Percentiles rank a stretch among this genome's conserved stretches.
Evolutionary conservation across 2,113 vertebrate genomes (phyloP).

Genomic region (Fregata magnificens): DNA sequence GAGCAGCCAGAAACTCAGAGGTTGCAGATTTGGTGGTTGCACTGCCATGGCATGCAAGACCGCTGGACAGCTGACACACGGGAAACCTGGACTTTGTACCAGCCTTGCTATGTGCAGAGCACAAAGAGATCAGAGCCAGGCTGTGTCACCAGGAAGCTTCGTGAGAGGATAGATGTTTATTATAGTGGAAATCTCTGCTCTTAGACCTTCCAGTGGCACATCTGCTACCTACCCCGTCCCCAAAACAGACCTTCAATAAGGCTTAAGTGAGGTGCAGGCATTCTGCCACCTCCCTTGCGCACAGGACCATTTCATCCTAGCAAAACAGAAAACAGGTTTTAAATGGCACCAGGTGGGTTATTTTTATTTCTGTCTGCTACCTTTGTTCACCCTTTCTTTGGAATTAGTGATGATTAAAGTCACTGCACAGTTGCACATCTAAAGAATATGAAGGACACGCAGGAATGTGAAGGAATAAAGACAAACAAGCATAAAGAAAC

Average conservation of each 20-base stretch:
- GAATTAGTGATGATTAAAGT: conserved; percentile 23
- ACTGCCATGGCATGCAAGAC: not conserved
- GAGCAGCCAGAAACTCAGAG: not conserved
- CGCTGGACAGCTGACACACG: not conserved
- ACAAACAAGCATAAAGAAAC: not conserved
- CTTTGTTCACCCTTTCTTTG: conserved; percentile 12
- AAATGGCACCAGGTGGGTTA: not conserved
- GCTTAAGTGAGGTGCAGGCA: not conserved
- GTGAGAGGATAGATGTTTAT: not conserved
- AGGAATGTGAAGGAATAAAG: conserved; percentile 10
- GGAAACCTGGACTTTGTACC: not conserved
- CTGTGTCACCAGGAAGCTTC: not conserved
- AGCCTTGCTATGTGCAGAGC: not conserved
- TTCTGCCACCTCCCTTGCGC: not conserved
- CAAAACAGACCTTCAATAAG: not conserved
- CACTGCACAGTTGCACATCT: not conserved
- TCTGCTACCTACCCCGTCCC: not conserved
- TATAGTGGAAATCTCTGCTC: not conserved
- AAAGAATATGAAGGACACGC: not conserved
- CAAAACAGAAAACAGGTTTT: not conserved
- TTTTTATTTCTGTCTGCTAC: not conserved
- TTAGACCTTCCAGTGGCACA: not conserved
- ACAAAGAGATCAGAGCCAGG: not conserved
- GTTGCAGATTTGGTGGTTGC: not conserved
- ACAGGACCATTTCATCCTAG: not conserved